Base-by-base conservation (phyloP, 1,140 invertebrate species). In the Dreissena polymorpha region DNA sequence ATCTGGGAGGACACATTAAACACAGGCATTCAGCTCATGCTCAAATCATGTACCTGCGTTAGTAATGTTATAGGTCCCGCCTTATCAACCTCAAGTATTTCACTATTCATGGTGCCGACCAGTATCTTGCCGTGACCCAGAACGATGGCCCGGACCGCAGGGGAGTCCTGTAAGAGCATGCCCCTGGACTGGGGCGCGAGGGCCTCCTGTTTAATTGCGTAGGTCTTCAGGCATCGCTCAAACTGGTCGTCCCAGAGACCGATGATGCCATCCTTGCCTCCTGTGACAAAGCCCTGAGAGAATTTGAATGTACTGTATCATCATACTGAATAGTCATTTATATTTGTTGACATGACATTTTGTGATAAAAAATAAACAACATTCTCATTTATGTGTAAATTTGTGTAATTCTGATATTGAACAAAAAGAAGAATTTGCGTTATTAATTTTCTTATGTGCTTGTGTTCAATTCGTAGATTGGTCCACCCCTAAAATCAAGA, bases 191-290 rank as follows among this genome's bases (percentile, higher is more conserved):
- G 88, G 25, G 87, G 69, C 8, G 89, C 75, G 10, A 93, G 73
- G 21, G 89, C 75, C 10, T 88, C 85, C 67, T 90, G 88, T 74
- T 91, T 92, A 23, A 93, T 91, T 57, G 87, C 71, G 77, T 92
- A 93, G 7, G 90, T 92, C 69, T 92, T 92, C 13, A 93, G 86
- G 86, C 91, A 91, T 60, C 89, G 86, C 55, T 91, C 91, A 89
- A 93, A 93, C 83, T 90, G 86, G 55, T 91, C 91, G 85, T 92
- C 90, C 92, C 92, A 93, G n/a, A 93, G 83, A 27, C 88, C 88
- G 7, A 93, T 87, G 18, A 89, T 78, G n/a, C 93, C 93, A 88
- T 93, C 93, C 82, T 93, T 93, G 16, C 93, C 93, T 21, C 93
- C 93, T 18, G 92, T 93, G 27, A 93, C 92, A 90, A 92, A 93